Evolutionary conservation across 2,888 invertebrate species (phyloP).

Genomic region (Liposcelis brunnea): DNA sequence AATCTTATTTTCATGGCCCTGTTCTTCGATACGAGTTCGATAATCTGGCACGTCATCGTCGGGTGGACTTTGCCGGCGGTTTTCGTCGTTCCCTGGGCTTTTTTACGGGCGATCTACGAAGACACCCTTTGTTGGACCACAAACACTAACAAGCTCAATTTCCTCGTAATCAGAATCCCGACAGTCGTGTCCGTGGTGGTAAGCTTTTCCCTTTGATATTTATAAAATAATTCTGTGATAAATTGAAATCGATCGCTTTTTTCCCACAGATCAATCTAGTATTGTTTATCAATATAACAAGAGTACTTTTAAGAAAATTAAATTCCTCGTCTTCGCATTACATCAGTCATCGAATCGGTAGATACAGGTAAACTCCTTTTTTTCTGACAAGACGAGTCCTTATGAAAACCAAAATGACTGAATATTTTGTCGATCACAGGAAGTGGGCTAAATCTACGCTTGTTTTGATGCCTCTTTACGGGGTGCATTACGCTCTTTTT

Average conservation of each 20-base stretch:
- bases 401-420: too few species aligned
- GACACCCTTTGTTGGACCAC: slow-evolving; percentile 38
- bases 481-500: slow-evolving; percentile 43
- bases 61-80: slow-evolving; percentile 45
- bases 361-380: slow-evolving; percentile 34
- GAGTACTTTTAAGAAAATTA: slow-evolving; percentile 36
- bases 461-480: slow-evolving; percentile 46
- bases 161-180: slow-evolving; percentile 37
- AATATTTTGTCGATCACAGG: too few species aligned
- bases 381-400: too few species aligned
- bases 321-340: slow-evolving; percentile 27
- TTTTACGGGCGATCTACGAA: slow-evolving; percentile 26
- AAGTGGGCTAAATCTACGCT: slow-evolving; percentile 43
- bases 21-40: slow-evolving; percentile 41
- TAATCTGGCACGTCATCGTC: slow-evolving; percentile 36
- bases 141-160: slow-evolving; percentile 28
- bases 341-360: slow-evolving; percentile 36
- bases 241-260: not conserved
- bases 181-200: slow-evolving; percentile 39
- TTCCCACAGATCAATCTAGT: slow-evolving; percentile 43
- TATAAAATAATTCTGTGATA: not conserved
- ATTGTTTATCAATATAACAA: slow-evolving; percentile 41
- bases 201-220: slow-evolving; percentile 19
- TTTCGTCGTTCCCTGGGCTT: slow-evolving; percentile 40
- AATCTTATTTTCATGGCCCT: slow-evolving; percentile 45